A percentile compares a stretch with the other conserved stretches of the same genome.
phyloP scores from a whole-genome alignment of 2,888 invertebrate genomes.

The Thecocarcelia acutangulata region DNA sequence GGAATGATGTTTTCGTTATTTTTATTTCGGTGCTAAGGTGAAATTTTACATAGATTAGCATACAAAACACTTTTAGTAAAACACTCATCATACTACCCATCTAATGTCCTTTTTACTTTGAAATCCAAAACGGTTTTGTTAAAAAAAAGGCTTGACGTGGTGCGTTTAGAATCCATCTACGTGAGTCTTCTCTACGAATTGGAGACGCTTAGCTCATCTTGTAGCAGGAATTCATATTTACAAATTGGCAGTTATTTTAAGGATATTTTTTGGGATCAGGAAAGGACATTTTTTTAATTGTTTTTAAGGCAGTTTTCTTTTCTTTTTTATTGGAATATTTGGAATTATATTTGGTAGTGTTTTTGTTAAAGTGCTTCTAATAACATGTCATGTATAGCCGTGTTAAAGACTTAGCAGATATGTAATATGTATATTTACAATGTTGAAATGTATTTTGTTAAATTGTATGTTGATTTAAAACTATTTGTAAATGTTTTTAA shows the following conservation, averaged over 20 bases:
- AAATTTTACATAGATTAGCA: slow-evolving; percentile 57
- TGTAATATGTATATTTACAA: slow-evolving; percentile 75
- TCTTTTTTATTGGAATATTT: slow-evolving; percentile 12
- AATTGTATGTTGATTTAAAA: slow-evolving; percentile 20
- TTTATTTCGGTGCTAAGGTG: slow-evolving; percentile 29
- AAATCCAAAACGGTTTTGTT: slow-evolving; percentile 55
- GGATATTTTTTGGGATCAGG: slow-evolving; percentile 5
- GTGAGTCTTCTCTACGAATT: slow-evolving; percentile 31
- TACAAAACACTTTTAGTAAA: slow-evolving; percentile 65
- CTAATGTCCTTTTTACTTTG: slow-evolving; percentile 51
- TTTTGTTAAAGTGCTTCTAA: slow-evolving; percentile 40
- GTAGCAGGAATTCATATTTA: slow-evolving; percentile 55
- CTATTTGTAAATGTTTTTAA: slow-evolving; percentile 33
- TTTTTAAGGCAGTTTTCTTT: slow-evolving; percentile 5
- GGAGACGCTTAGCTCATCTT: slow-evolving; percentile 44
- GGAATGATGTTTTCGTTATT: slow-evolving; percentile 8
- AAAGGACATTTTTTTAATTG: neutral
- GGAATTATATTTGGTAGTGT: slow-evolving; percentile 33
- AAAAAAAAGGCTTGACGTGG: slow-evolving; percentile 41
- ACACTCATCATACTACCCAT: slow-evolving; percentile 76
- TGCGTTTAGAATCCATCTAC: slow-evolving; percentile 45
- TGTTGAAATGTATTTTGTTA: slow-evolving; percentile 55
- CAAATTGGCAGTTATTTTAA: slow-evolving; percentile 44
- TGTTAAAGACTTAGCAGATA: slow-evolving; percentile 45
- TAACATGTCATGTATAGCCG: slow-evolving; percentile 48